phyloP scores from a whole-genome alignment of 2,888 invertebrate species.

The Scaptomyza parva region DNA sequence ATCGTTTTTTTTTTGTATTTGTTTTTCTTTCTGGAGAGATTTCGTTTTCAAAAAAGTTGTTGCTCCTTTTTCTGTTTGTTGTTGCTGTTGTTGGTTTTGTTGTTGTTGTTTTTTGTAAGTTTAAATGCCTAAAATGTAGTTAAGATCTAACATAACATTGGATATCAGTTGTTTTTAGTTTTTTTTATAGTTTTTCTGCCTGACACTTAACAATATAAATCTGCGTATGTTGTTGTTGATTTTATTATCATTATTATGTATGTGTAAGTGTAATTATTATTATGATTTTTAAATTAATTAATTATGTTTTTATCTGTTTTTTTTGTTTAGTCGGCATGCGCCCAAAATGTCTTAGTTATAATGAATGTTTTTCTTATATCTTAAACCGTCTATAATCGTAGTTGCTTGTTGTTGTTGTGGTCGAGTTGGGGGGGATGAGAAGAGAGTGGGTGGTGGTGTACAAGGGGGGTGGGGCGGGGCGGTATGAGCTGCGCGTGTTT shows the following conservation, averaged over 20 bases:
- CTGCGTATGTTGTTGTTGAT: constrained; percentile 50
- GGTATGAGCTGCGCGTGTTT: constrained; percentile 69
- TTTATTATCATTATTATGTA: constrained; percentile 28
- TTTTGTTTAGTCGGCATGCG: constrained; percentile 55
- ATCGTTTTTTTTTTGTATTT: constrained; percentile 25
- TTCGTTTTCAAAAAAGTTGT: constrained; percentile 74
- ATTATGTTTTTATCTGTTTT: constrained; percentile 43
- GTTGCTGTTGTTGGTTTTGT: constrained; percentile 51
- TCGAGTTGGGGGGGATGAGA: constrained; percentile 48
- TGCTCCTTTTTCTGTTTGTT: constrained; percentile 62
- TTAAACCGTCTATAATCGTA: constrained; percentile 71
- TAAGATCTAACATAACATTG: constrained; percentile 74
- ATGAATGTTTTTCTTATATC: constrained; percentile 64
- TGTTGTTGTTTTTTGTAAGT: constrained; percentile 55
- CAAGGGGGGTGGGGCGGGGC: constrained; percentile 20
- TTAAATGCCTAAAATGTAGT: constrained; percentile 76
- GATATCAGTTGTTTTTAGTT: constrained; percentile 65
- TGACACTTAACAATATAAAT: constrained; percentile 72
- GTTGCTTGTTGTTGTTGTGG: constrained; percentile 73
- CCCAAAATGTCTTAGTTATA: constrained; percentile 77
- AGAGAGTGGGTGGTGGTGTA: constrained; percentile 18
- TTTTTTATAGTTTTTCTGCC: constrained; percentile 37
- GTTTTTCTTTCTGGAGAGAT: constrained; percentile 72
- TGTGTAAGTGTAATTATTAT: constrained; percentile 20
- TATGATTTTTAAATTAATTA: constrained; percentile 37